A percentile compares a stretch with the other conserved stretches of the same genome.
Evolutionary conservation across 2,113 vertebrate genomes (phyloP).

Genomic region (Mobula birostris): DNA sequence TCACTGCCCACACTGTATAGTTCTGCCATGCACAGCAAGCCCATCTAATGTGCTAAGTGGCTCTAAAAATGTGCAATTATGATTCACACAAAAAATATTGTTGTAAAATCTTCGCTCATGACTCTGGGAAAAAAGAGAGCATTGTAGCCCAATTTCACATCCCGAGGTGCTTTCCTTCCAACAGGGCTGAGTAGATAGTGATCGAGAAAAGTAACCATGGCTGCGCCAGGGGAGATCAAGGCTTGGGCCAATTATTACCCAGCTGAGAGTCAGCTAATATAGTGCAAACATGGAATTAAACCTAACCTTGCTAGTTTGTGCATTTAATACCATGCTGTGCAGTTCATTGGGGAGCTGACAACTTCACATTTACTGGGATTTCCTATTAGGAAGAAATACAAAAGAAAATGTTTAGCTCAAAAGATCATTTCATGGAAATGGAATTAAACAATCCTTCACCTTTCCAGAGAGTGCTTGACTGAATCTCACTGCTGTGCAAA

Average conservation of each 20-base stretch:
- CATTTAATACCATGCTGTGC: background rate
- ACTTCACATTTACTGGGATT: background rate
- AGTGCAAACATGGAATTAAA: slow-evolving; percentile 9
- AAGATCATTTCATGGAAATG: background rate
- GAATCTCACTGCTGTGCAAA: background rate
- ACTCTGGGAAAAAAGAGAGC: no score
- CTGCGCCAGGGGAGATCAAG: background rate
- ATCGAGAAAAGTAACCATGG: background rate
- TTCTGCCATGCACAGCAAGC: no score
- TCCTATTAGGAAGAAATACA: background rate
- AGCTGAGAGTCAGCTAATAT: background rate
- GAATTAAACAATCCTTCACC: no score
- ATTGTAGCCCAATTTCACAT: no score
- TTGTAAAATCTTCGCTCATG: no score
- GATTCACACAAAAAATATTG: no score
- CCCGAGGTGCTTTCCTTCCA: background rate
- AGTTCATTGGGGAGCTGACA: background rate
- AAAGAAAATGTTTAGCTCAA: background rate
- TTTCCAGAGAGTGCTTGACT: background rate
- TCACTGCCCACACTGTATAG: no score
- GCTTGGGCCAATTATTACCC: background rate
- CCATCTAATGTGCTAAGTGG: no score
- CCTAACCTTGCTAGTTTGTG: background rate
- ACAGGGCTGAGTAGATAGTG: background rate
- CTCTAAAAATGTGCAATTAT: no score